Evolutionary conservation across 2,113 vertebrate species (phyloP), one percentile per base, ranked within the genome.

Genomic region (Euleptes europaea): DNA sequence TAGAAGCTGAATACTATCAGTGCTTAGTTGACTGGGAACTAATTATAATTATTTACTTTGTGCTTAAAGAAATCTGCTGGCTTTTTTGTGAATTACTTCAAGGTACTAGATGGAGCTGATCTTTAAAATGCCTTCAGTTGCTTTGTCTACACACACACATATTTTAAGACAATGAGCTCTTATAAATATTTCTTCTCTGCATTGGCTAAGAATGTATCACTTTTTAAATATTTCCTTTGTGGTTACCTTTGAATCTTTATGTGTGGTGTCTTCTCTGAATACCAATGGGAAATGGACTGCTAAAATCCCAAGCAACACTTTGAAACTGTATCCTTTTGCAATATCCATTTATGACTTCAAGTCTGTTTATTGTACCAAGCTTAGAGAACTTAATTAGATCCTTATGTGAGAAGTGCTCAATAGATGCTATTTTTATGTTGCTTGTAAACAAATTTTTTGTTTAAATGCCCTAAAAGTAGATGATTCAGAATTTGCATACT

Each of bases 401-500:
- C 72, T 85, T 86, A 85, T 14, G 65, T 63, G 63, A 15, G 5
- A 57, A 15, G 3, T 63, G 31, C 4, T 0, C 49, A 89, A 79
- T 80, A 72, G 4, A 77, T 88, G 79, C 9, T 7, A 40, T 85
- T 93, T 0, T 42, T 88, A 82, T 88, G 90, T 26, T 89, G 90
- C 84, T 82, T 65, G 57, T 23, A 75, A 84, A 67, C 78, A 90
- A 80, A 57, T 69, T 80, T 86, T 79, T 26, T 71, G 1, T 73
- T 57, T 57, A 33, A 13, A 0, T 60, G 0, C 86, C 82, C 84
- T 73, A 71, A 78, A 90, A 84, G 38, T 80, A 90, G 72, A 75
- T 73, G 80, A 89, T 93, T 95, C 91, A 89, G 88, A 90, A 71
- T 94, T 90, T 87, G 82, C 70, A 74, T 82, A 77, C 88, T 49